A percentile compares a stretch with the other conserved stretches of the same genome.
These are phyloP conservation scores for Drosophila sproati DNA, from an alignment of 1,140 invertebrate species.

Conservation along the genomic window DNA sequence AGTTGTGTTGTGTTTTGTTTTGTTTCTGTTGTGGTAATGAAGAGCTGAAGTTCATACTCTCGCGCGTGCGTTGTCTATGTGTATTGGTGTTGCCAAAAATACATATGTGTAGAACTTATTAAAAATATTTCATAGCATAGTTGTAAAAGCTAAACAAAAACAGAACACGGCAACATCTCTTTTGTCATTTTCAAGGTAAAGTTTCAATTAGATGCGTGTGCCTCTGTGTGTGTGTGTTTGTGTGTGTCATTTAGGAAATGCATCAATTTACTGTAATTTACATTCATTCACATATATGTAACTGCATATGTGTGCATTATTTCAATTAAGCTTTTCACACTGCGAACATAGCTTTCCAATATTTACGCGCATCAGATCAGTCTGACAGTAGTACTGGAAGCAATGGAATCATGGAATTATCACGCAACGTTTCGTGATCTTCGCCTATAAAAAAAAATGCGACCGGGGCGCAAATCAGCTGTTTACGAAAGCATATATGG, in stretches of 20 bases:
- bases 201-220: conserved; percentile 50
- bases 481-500: conserved; percentile 13
- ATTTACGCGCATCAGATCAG: conserved; percentile 15
- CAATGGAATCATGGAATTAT: conserved; percentile 52
- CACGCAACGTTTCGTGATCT: conserved; percentile 58
- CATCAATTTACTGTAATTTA: conserved; percentile 22
- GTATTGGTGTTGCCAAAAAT: conserved; percentile 64
- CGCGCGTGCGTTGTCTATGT: conserved; percentile 20
- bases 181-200: conserved; percentile 65
- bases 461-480: conserved; percentile 30
- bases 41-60: conserved; percentile 54
- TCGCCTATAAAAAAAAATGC: conserved; percentile 31
- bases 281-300: conserved; percentile 16
- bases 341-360: conserved; percentile 7
- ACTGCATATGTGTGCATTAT: conserved; percentile 10
- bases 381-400: conserved; percentile 36
- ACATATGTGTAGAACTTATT: conserved; percentile 31
- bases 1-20: neutral
- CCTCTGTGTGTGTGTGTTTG: neutral
- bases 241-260: conserved; percentile 5
- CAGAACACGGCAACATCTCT: conserved; percentile 38
- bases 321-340: conserved; percentile 27
- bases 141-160: conserved; percentile 21
- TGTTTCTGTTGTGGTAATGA: conserved; percentile 50
- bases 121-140: conserved; percentile 46